Evolutionary conservation across 2,888 invertebrate genomes (phyloP), one percentile per base, ranked within the genome.

Genomic region (Netelia inedita): DNA sequence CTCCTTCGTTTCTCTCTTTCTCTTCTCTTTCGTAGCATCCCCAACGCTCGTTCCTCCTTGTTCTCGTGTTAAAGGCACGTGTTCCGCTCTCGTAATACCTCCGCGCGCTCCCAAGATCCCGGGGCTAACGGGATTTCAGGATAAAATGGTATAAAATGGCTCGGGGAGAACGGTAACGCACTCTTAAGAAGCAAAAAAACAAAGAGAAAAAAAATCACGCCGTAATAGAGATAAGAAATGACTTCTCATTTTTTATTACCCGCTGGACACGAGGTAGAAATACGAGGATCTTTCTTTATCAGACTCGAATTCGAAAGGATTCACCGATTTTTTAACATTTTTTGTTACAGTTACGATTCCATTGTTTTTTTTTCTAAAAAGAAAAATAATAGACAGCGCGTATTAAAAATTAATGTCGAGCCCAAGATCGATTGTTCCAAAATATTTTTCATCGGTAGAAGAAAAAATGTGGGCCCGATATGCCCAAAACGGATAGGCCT

Each of bases 11-110:
- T 19, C 50, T 35, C 16, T 41, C 28, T 23, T 41, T 53, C 14
- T 16, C 53, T 28, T 46, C 68, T 68, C 57, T 76, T 28, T 43
- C 76, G 59, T 28, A 21, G 59, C 69, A 61, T 72, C 63, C 75
- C 53, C 75, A 50, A 65, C n/a, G 66, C 83, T 72, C 80, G 72
- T 79, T 82, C 43, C 74, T 82, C 66, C 83, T 79, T 69, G 76
- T 76, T 86, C 79, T 69, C 69, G 73, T 76, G 86, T 84, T 84
- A 65, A 76, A 82, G 84, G 69, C 84, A 84, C 86, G 84, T 82
- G 84, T 82, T 73, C 75, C 82, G 76, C 50, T 86, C 79, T 82
- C 79, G 76, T 84, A 84, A 84, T 69, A 78, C 63, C 72, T 80
- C 59, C 66, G 76, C 71, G 59, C 76, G 59, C 76, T 55, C 72